Base-by-base conservation (phyloP, 1,140 invertebrate species). In the Drosophila sp. region DNA sequence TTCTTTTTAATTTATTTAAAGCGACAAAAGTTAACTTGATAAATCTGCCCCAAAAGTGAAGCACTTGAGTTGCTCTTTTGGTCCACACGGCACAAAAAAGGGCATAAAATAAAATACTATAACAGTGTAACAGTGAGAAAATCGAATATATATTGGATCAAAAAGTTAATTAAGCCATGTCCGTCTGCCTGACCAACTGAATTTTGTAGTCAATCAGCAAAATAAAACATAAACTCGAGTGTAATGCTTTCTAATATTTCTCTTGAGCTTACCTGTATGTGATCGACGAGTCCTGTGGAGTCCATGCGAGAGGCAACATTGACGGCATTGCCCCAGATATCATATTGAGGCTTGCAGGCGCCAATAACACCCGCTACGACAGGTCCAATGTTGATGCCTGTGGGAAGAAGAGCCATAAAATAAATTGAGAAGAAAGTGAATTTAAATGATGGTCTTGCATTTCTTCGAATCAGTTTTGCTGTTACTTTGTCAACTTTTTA, bases 311-410 rank as follows among this genome's bases (percentile, higher is more conserved):
- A 96, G 3, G 97, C 97, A 5, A 97, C 97, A 92, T 99, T 99
- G 0, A 99, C 98, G 1, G 97, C 97, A 74, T 91, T 91, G 9
- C 97, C 97, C 97, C 97, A 98, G 77, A 98, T 98, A 86, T 98
- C 97, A 92, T 97, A 98, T 72, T 97, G 97, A 2, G 97, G 97
- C 89, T 97, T 97, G 53, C 97, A 94, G 2, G 97, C 97, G 1
- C 98, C 98, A 76, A 99, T 98, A 0, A 99, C 98, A 0, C 98
- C 98, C 0, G 98, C 97, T 0, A 99, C 97, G 2, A 99, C 97
- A 6, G 97, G 97, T 0, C 98, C 98, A 74, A 99, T 96, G 92
- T 98, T 98, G 89, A 99, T 97, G 51, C 97, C 96, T 97, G 6
- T 7, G 4, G 40, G 25, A 32, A 32, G 8, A 18, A 45, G 27